Percentiles rank a stretch among this genome's conserved stretches.
Conservation (phyloP, 2,888 invertebrate species). For the Nineta flava region DNA sequence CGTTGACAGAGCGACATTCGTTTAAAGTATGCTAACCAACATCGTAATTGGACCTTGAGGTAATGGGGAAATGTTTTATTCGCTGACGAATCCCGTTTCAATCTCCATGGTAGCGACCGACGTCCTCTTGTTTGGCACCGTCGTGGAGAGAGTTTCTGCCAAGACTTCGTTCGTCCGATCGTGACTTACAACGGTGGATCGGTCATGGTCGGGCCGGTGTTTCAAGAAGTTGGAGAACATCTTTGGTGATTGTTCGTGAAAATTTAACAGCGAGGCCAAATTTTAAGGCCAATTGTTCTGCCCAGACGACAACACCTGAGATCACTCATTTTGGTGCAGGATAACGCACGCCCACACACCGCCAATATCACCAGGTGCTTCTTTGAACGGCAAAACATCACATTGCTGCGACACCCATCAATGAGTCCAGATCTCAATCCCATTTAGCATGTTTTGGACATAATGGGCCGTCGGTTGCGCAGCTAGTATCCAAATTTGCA, state of each 20-base stretch:
- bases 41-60: not conserved
- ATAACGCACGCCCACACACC: not conserved
- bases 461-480: slow-evolving; percentile 4
- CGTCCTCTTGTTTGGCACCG: no score
- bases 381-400: not conserved
- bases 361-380: not conserved
- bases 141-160: no score
- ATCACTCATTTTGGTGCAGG: no score
- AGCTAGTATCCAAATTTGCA: slow-evolving; percentile 5
- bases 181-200: no score
- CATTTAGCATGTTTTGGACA: slow-evolving; percentile 4
- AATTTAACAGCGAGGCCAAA: not conserved
- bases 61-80: slow-evolving; percentile 2
- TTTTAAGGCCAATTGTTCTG: no score
- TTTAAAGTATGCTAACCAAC: not conserved
- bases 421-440: slow-evolving; percentile 8
- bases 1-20: not conserved
- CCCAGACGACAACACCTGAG: no score
- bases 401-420: slow-evolving; percentile 5
- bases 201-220: slow-evolving; percentile 1
- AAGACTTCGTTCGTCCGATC: no score
- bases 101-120: no score
- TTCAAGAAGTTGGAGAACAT: not conserved
- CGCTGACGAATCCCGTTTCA: no score
- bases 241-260: not conserved